Evolutionary conservation across 2,888 invertebrate genomes (phyloP).

Genomic region (Melipona bicolor): DNA sequence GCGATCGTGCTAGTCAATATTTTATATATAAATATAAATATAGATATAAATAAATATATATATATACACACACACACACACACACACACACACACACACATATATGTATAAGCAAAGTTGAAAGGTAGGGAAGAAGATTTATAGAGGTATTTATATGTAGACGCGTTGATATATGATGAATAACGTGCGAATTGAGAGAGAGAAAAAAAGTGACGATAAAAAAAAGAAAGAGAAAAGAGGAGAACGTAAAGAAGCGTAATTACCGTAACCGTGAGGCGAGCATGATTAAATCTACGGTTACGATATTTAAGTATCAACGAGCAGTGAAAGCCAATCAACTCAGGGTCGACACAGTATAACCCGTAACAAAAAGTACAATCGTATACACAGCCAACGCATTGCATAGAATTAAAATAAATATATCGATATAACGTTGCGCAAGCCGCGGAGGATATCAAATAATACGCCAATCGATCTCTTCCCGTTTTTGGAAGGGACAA

Average conservation of each 20-base stretch:
- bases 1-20: constrained; percentile 76
- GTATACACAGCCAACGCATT: constrained; percentile 83
- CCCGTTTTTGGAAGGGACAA: constrained; percentile 11
- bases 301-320: constrained; percentile 66
- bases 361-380: constrained; percentile 84
- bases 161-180: constrained; percentile 24
- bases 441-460: constrained; percentile 58
- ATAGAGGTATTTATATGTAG: constrained; percentile 64
- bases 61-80: constrained; percentile 56
- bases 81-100: constrained; percentile 62
- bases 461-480: constrained; percentile 29
- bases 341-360: constrained; percentile 83
- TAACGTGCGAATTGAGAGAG: not conserved
- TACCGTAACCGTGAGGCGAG: constrained; percentile 42
- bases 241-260: constrained; percentile 9
- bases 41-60: constrained; percentile 54
- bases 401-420: constrained; percentile 73
- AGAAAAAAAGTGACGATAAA: constrained; percentile 22
- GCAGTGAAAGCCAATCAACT: constrained; percentile 76
- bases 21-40: constrained; percentile 68
- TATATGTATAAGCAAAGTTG: constrained; percentile 58
- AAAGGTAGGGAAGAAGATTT: constrained; percentile 55
- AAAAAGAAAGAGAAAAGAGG: not conserved
- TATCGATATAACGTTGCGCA: constrained; percentile 58
- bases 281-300: constrained; percentile 57